These are phyloP conservation scores for Craterocephalus amniculus DNA, from an alignment of 2,797 vertebrate species.

Conservation along the genomic window DNA sequence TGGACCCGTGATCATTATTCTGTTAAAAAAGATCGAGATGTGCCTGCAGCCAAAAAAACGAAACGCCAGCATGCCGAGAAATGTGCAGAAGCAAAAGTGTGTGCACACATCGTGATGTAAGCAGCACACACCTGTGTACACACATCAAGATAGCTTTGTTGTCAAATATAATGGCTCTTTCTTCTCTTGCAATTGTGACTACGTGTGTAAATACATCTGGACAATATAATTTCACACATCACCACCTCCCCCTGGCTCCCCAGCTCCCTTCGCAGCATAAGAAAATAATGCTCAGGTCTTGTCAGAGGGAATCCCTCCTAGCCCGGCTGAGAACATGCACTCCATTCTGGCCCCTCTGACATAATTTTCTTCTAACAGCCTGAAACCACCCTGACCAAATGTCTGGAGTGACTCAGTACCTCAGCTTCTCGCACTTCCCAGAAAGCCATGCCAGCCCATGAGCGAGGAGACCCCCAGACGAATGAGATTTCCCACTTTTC, in stretches of 20 bases:
- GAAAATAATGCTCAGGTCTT: constrained; percentile 74
- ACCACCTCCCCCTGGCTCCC: constrained; percentile 38
- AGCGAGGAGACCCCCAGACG: constrained; percentile 70
- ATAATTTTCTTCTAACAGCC: constrained; percentile 70
- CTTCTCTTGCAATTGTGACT: constrained; percentile 50
- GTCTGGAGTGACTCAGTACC: constrained; percentile 77
- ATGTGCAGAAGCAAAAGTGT: constrained; percentile 20
- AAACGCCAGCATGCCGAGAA: constrained; percentile 43
- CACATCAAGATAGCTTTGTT: constrained; percentile 36
- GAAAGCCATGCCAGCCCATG: constrained; percentile 67
- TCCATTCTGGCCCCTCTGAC: constrained; percentile 61
- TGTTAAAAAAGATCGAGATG: constrained; percentile 62
- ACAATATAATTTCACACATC: constrained; percentile 77
- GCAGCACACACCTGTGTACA: constrained; percentile 29
- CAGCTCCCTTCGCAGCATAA: constrained; percentile 18
- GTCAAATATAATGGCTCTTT: constrained; percentile 53
- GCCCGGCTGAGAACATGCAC: constrained; percentile 76
- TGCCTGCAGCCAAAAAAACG: constrained; percentile 43
- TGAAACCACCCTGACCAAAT: constrained; percentile 73
- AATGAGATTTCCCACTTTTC: constrained; percentile 72
- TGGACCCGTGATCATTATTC: constrained; percentile 62
- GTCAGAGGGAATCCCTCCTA: constrained; percentile 81
- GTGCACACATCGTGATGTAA: constrained; percentile 4
- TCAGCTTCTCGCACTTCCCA: constrained; percentile 77
- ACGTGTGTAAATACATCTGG: constrained; percentile 74